Conservation (phyloP, 2,113 vertebrate genomes). For the Eretmochelys imbricata region DNA sequence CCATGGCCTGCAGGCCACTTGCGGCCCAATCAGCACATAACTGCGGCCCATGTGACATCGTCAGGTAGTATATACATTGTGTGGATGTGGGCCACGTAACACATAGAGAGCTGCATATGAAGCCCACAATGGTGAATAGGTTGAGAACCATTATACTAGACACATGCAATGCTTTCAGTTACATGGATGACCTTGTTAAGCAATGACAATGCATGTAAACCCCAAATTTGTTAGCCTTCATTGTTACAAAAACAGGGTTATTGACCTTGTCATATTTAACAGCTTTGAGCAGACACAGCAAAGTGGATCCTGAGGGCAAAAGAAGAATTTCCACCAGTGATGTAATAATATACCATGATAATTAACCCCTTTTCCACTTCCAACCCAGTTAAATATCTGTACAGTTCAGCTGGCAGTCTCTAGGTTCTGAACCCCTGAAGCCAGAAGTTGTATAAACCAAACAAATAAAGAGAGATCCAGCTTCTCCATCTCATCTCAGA, state of each 20-base stretch:
- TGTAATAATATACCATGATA: conserved; percentile 73
- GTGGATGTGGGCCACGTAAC: too few species aligned
- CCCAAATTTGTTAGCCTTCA: conserved; percentile 65
- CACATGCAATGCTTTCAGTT: conserved; percentile 37
- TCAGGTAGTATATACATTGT: too few species aligned
- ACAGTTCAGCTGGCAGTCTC: conserved; percentile 39
- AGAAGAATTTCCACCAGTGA: conserved; percentile 73
- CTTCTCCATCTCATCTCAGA: conserved; percentile 61
- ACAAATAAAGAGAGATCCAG: conserved; percentile 75
- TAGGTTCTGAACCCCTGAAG: conserved; percentile 55
- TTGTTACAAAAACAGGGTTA: conserved; percentile 71
- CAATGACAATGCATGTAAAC: conserved; percentile 63
- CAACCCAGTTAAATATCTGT: conserved; percentile 35
- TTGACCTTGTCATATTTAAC: conserved; percentile 72
- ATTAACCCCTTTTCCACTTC: conserved; percentile 66
- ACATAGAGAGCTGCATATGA: too few species aligned
- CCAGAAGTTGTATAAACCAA: conserved; percentile 77
- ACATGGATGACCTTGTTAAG: conserved; percentile 48
- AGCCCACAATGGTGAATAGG: too few species aligned
- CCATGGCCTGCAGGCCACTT: too few species aligned
- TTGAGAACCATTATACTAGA: not conserved
- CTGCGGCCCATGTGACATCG: too few species aligned
- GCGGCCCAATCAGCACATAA: too few species aligned
- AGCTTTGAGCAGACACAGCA: conserved; percentile 62
- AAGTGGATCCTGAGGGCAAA: conserved; percentile 67